Evolutionary conservation across 2,888 invertebrate species (phyloP).

Genomic region (Gari tellinella): DNA sequence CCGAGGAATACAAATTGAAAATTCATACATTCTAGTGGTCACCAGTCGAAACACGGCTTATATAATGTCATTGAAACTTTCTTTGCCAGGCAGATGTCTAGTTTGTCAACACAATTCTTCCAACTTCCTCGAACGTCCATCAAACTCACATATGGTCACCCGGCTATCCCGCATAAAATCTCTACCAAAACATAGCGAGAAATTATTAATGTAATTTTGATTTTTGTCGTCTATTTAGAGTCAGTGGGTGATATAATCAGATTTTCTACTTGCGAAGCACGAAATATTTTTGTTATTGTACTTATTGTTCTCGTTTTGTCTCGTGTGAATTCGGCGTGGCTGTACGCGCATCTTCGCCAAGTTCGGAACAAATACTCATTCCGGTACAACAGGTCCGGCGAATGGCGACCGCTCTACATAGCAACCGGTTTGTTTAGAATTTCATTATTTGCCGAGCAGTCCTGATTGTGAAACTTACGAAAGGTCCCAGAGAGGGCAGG

Average conservation of each 20-base stretch:
- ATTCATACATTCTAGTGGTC: no score
- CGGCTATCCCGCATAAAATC: no score
- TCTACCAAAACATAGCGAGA: not conserved
- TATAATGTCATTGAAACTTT: no score
- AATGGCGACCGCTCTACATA: conserved; percentile 21
- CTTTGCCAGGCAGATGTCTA: no score
- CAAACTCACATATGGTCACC: not conserved
- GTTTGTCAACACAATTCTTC: not conserved
- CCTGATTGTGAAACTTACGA: conserved; percentile 28
- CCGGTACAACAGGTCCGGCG: conserved; percentile 31
- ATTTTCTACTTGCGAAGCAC: conserved; percentile 43
- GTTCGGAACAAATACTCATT: conserved; percentile 37
- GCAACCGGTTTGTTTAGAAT: conserved; percentile 10
- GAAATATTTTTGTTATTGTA: conserved; percentile 35
- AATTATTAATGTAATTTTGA: conserved; percentile 52
- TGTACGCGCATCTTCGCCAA: conserved; percentile 19
- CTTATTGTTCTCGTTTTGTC: conserved; percentile 30
- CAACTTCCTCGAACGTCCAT: conserved; percentile 18
- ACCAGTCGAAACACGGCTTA: no score
- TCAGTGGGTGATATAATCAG: conserved; percentile 45
- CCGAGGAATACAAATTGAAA: no score
- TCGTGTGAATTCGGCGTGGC: conserved; percentile 30
- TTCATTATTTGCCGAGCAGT: conserved; percentile 27
- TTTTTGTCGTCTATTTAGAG: conserved; percentile 32
- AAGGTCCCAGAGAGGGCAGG: conserved; percentile 19